Conservation (phyloP, 2,113 vertebrate genomes). For the Synodontis membranacea region DNA sequence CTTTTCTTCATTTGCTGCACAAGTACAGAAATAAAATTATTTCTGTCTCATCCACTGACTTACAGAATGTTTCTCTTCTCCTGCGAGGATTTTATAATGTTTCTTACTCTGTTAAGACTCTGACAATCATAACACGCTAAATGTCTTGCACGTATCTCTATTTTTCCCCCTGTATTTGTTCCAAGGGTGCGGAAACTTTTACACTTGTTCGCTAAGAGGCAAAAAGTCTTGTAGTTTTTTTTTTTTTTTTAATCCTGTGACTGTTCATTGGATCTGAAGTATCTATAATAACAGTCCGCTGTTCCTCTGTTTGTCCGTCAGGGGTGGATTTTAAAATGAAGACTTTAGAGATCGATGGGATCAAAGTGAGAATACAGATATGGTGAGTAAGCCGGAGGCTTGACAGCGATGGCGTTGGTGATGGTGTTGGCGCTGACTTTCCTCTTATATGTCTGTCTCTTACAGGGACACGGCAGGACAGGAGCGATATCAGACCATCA, state of each 20-base stretch:
- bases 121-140: no score
- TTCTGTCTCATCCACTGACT: no score
- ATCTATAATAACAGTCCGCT: not conserved
- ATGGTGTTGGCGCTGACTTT: not conserved
- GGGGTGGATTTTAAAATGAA: slow-evolving; percentile 84
- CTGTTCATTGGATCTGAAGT: not conserved
- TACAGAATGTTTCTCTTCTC: no score
- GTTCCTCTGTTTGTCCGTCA: slow-evolving; percentile 52
- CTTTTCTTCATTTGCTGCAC: no score
- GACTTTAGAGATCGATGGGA: slow-evolving; percentile 77
- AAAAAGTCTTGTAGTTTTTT: not conserved
- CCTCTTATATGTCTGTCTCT: slow-evolving; percentile 51
- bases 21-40: no score
- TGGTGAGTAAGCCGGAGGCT: slow-evolving; percentile 65
- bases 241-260: not conserved
- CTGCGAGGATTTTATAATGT: no score
- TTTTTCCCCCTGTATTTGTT: no score
- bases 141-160: no score
- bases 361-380: slow-evolving; percentile 82
- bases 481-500: slow-evolving; percentile 97
- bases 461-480: slow-evolving; percentile 97
- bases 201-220: no score
- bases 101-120: no score
- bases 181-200: not conserved
- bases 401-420: not conserved